A percentile compares a stretch with the other conserved stretches of the same genome.
These are phyloP conservation scores for Drosophila pectinifera DNA, from an alignment of 1,140 invertebrate species.

Conservation along the genomic window DNA sequence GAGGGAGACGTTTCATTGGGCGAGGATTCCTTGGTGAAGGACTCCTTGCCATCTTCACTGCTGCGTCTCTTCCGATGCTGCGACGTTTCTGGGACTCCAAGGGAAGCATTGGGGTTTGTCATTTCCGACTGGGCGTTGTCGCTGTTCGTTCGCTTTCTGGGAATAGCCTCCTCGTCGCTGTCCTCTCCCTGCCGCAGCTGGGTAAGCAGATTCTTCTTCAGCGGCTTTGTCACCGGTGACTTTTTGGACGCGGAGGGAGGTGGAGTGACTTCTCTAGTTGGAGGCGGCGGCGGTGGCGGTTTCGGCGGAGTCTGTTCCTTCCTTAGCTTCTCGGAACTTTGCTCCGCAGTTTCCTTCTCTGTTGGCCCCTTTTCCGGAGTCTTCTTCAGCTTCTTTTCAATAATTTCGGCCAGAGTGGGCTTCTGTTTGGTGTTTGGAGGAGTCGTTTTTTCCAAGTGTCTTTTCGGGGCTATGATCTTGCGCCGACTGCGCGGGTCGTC, in stretches of 20 bases:
- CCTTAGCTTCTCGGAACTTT: background rate
- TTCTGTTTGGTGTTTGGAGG: constrained; percentile 46
- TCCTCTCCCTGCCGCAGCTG: constrained; percentile 76
- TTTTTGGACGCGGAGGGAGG: constrained; percentile 56
- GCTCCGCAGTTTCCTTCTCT: background rate
- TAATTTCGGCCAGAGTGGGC: constrained; percentile 75
- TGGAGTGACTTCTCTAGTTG: constrained; percentile 28
- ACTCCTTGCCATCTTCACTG: constrained; percentile 67
- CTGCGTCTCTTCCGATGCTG: constrained; percentile 76
- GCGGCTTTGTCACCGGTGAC: constrained; percentile 73
- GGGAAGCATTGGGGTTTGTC: constrained; percentile 5
- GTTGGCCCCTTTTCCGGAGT: constrained; percentile 40
- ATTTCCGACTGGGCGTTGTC: constrained; percentile 46
- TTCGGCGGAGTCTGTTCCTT: background rate
- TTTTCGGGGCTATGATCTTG: constrained; percentile 64
- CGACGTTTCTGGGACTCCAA: constrained; percentile 28
- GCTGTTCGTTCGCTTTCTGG: constrained; percentile 71
- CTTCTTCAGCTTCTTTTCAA: constrained; percentile 79
- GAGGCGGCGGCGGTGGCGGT: background rate
- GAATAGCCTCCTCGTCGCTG: constrained; percentile 74
- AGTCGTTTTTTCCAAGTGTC: constrained; percentile 47
- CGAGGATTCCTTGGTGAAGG: constrained; percentile 34
- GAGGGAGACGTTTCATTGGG: constrained; percentile 27
- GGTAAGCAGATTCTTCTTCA: constrained; percentile 76
- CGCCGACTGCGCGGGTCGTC: constrained; percentile 69